Evolutionary conservation across 2,888 invertebrate genomes (phyloP), one percentile per base, ranked within the genome.

Genomic region (Alloscopus bannaensis): DNA sequence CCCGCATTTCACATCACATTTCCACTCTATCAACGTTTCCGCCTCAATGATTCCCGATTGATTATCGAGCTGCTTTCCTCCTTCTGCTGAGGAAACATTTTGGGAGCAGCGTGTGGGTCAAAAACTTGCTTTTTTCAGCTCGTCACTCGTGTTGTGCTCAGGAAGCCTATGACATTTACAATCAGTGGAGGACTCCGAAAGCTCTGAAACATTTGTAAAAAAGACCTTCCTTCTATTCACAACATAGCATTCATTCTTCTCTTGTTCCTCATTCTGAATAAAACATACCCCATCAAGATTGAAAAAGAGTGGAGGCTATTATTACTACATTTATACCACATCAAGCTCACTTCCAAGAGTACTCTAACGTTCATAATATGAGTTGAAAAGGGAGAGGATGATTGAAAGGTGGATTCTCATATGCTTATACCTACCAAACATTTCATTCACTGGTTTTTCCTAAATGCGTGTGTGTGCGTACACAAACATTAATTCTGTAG

Each of bases 21-120:
- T 81, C 72, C 71, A 79, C 77, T 80, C 76, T 84, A 83, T 84
- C 83, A 79, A 60, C 65, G 78, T 81, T 84, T 83, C 83, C 82
- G 82, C 80, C 68, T 80, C 77, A 80, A 66, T 76, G 78, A 82
- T 55, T 83, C 79, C 82, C 80, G 84, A 84, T 84, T 83, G 83
- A 83, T 83, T 83, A 81, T 81, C 81, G 72, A 81, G 66, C 78
- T 69, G 40, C 60, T 59, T n/a, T 24, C 16, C 29, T 59, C 45
- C 52, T 52, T 66, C 2, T 3, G 22, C 6, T 50, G 50, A 4
- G n/a, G 4, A 18, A 6, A 50, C 59, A 6, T 16, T 28, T n/a
- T 29, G 31, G 26, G 24, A 59, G 40, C 57, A 36, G 40, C 26
- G 42, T 60, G 47, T 64, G 72, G 72, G 72, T 72, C 72, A 72